Percentiles rank a stretch among this genome's conserved stretches.
These are phyloP conservation scores for Muscicapa adusta DNA, from an alignment of 2,113 vertebrate genomes.

Conservation along the genomic window DNA sequence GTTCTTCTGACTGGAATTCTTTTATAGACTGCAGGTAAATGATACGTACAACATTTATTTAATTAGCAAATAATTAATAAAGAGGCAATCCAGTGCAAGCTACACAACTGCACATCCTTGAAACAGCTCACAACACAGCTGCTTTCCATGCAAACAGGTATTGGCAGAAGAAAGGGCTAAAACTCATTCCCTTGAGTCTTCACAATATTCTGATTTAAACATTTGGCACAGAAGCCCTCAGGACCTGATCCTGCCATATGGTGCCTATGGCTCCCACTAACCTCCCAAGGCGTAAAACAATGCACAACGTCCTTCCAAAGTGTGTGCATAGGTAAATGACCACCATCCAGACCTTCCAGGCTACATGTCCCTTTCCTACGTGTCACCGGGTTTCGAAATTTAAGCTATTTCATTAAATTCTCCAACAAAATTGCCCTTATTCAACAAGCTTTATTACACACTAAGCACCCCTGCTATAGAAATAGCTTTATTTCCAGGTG, in stretches of 20 bases:
- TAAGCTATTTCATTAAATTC: neutral
- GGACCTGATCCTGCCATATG: neutral
- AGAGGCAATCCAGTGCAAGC: neutral
- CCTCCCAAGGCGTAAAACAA: neutral
- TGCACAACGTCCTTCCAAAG: neutral
- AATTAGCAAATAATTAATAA: neutral
- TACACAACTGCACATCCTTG: neutral
- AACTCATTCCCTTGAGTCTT: neutral
- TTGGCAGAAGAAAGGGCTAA: neutral
- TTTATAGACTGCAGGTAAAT: slow-evolving; percentile 83
- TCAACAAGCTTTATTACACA: neutral
- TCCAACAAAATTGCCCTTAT: neutral
- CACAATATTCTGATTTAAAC: neutral
- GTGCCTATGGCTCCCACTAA: neutral
- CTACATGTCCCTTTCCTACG: neutral
- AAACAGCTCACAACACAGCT: neutral
- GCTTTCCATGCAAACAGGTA: neutral
- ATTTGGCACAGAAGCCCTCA: neutral
- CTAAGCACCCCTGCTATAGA: too few relatives aligned
- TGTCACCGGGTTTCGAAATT: fast-evolving
- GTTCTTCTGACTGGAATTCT: slow-evolving; percentile 91
- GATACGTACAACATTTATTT: neutral
- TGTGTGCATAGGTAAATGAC: neutral
- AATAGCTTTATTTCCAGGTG: neutral
- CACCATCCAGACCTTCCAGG: neutral